phyloP scores from a whole-genome alignment of 1,140 invertebrate species.

The Aphelinus atriplicis region DNA sequence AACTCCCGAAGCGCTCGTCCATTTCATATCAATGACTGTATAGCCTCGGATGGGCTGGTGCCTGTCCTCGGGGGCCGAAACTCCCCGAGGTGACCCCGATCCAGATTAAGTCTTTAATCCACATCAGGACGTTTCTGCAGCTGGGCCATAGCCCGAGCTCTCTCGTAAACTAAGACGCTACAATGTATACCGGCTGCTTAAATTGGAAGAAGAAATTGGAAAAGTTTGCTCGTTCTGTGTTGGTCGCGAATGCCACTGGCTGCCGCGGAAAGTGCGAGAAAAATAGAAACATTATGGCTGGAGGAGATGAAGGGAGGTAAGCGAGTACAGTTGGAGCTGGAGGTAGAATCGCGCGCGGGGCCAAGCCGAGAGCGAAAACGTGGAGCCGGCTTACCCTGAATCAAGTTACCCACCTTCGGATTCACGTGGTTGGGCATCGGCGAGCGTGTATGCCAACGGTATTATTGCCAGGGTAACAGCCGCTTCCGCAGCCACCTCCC shows the following conservation, averaged over 20 bases:
- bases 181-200: slow-evolving; percentile 44
- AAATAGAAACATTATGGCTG: slow-evolving; percentile 39
- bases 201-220: slow-evolving; percentile 48
- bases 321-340: not conserved
- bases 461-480: too few species aligned
- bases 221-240: slow-evolving; percentile 43
- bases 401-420: not conserved
- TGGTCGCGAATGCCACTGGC: slow-evolving; percentile 10
- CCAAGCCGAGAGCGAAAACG: not conserved
- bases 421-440: too few species aligned
- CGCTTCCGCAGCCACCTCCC: too few species aligned
- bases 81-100: not conserved
- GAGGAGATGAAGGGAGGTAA: slow-evolving; percentile 32
- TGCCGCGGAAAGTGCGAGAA: slow-evolving; percentile 25
- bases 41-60: too few species aligned
- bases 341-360: not conserved
- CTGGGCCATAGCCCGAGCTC: too few species aligned
- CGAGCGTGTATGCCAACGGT: too few species aligned
- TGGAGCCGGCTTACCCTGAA: not conserved
- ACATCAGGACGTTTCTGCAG: not conserved
- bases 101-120: slow-evolving; percentile 21
- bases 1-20: too few species aligned
- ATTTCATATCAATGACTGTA: too few species aligned
- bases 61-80: too few species aligned
- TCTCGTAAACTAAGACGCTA: slow-evolving; percentile 23